A percentile compares a stretch with the other conserved stretches of the same genome.
phyloP scores from a whole-genome alignment of 2,113 vertebrate genomes.

The Notechis scutatus region DNA sequence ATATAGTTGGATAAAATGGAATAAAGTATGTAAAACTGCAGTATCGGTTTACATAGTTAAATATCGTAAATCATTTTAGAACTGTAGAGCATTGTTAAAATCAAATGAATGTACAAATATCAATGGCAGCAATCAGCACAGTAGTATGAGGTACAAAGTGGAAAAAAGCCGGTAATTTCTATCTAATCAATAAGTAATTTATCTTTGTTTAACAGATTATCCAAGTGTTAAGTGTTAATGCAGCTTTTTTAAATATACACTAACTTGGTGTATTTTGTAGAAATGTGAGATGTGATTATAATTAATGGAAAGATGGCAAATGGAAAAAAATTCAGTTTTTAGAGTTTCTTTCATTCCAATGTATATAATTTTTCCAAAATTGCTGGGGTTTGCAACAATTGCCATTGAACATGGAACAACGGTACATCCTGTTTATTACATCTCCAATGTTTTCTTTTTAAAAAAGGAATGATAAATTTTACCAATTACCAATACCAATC shows the following conservation, averaged over 20 bases:
- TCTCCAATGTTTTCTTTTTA: not conserved
- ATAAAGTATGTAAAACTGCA: not conserved
- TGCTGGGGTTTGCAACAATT: not conserved
- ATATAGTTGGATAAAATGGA: not conserved
- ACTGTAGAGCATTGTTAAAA: not conserved
- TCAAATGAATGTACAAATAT: not conserved
- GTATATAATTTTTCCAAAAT: not conserved
- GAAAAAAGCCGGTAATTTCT: not conserved
- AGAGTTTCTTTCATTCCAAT: not conserved
- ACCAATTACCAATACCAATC: not conserved
- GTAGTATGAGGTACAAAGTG: not conserved
- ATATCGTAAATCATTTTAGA: not conserved
- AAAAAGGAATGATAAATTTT: not conserved
- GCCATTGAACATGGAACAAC: not conserved
- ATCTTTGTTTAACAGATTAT: not conserved
- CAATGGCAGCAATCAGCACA: not conserved
- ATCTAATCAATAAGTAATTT: not conserved
- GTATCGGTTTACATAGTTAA: not conserved
- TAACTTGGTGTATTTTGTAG: not conserved
- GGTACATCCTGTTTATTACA: not conserved
- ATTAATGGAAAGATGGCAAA: not conserved
- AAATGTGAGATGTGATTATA: not conserved
- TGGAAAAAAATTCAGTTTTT: not conserved
- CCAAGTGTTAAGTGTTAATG: not conserved
- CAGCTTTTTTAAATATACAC: not conserved